Evolutionary conservation across 2,888 invertebrate genomes (phyloP), one percentile per base, ranked within the genome.

Genomic region (Glomeris marginata): DNA sequence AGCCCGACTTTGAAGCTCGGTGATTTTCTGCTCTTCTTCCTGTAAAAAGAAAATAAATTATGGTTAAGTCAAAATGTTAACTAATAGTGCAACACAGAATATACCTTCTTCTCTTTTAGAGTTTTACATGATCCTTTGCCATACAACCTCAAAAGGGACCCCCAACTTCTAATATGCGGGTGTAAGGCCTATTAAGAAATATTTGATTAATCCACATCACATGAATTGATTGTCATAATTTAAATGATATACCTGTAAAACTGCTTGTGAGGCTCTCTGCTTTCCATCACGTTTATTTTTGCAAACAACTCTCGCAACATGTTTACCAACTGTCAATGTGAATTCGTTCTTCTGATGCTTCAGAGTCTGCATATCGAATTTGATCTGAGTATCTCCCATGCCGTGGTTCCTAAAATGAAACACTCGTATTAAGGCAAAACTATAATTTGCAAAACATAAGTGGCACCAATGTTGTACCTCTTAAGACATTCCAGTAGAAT

Each of bases 281-380:
- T 95, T 95, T 5, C 95, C 97, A 56, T 90, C 90, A 61, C 88
- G 78, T 69, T 97, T 97, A 70, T 95, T 97, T 66, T 86, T 84
- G 66, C 94, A 92, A n/a, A 81, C 68, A 22, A 95, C 90, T 20
- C 82, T 83, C 1, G 87, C 91, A 11, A 77, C 77, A 64, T 94
- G 88, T 64, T 88, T 87, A 45, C 92, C 94, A 38, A 94, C 92
- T 11, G 78, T 81, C 87, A 97, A 91, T 34, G 84, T 86, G 63
- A 91, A 84, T 71, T 92, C 87, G 63, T 91, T 91, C 62, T 84
- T 84, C 67, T 92, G 88, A 64, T 86, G 84, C 62, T 87, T 84
- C 44, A 87, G 71, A 33, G 86, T 83, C 63, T 84, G 85, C 57
- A 87, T 82, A 63, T 86, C 82, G 59, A 85, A 86, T 58, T 82